Evolutionary conservation across 2,113 vertebrate genomes (phyloP), one percentile per base, ranked within the genome.

Genomic region (Atractosteus spatula): DNA sequence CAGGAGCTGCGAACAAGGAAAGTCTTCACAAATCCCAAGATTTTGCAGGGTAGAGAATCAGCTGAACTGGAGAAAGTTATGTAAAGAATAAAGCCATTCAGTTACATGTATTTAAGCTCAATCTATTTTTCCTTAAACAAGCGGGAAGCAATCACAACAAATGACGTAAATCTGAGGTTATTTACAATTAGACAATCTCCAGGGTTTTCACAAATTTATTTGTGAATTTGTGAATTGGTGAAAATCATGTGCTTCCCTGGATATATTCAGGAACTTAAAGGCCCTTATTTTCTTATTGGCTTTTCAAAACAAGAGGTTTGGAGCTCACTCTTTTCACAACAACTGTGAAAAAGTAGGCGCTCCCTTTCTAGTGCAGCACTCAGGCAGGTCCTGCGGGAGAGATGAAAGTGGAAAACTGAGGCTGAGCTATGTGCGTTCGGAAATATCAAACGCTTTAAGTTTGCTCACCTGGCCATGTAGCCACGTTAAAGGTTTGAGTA

Each of bases 401-500:
- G 79, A 81, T 77, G 74, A 78, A 78, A 78, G 79, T 59, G 62
- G 71, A 61, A 76, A 54, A 56, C 71, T 69, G 44, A 71, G 66
- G 56, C 72, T 57, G 74, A 68, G 71, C 68, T 45, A 45, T 29
- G 29, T 41, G 55, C 44, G 14, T 69, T 41, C 17, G 11, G 42
- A 69, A 51, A 68, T 56, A 55, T 44, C 45, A 66, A 66, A 43
- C 71, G 54, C 62, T 57, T 68, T 41, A 51, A 70, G 71, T 81
- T 81, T 82, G 74, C 80, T 82, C 80, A 82, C 80, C 80, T 82
- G 80, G 65, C 71, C 74, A 41, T 42, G 55, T 73, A 70, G 75
- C 75, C 73, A 71, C 73, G 74, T 75, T 75, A 75, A 74, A 64
- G 75, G 73, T 66, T 57, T 78, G 70, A 74, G 71, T 74, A 72